Base-by-base conservation (phyloP, 2,797 vertebrate species). In the Sarcophilus harrisii region DNA sequence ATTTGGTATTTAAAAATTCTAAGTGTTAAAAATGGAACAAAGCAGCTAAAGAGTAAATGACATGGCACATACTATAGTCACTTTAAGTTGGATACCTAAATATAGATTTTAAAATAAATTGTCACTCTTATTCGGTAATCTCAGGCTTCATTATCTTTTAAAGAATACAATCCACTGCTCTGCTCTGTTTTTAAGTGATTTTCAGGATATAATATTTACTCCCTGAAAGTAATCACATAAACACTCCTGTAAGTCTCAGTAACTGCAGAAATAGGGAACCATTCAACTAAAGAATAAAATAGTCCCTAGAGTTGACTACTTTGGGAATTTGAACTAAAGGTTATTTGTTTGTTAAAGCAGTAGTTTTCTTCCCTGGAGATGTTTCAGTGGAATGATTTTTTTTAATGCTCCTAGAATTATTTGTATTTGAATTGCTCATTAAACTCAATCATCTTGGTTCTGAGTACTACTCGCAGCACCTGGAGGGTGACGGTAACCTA, bases 11-110 rank as follows among this genome's bases (percentile, higher is more conserved):
- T 92, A 45, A 57, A 18, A 54, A 66, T 96, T 94, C 24, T 57
- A 97, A 97, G 89, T 96, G 73, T 30, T 91, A 24, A 95, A 94
- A 10, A 49, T 66, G 5, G 91, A 92, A 89, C 90, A 90, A 95
- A 91, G 93, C 38, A 55, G 95, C 14, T 73, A 58, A 95, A 93
- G 92, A 60, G 32, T 95, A 27, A 6, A 29, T 87, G 92, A 58
- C 0, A 59, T 94, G 16, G 45, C 30, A 52, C n/a, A 94, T 95
- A 92, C 4, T 1, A 90, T 92, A 57, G 4, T 95, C 29, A 90
- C 38, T 87, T 49, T 73, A n/a, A n/a, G 55, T 92, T 81, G 93
- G 90, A 55, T n/a, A 91, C 93, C 38, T 30, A 93, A 21, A 2
- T 58, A n/a, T 90, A 21, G 55, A 91, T 30, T 93, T 92, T 92